phyloP scores from a whole-genome alignment of 2,797 vertebrate genomes.

The Poeciliopsis paucimaculata region DNA sequence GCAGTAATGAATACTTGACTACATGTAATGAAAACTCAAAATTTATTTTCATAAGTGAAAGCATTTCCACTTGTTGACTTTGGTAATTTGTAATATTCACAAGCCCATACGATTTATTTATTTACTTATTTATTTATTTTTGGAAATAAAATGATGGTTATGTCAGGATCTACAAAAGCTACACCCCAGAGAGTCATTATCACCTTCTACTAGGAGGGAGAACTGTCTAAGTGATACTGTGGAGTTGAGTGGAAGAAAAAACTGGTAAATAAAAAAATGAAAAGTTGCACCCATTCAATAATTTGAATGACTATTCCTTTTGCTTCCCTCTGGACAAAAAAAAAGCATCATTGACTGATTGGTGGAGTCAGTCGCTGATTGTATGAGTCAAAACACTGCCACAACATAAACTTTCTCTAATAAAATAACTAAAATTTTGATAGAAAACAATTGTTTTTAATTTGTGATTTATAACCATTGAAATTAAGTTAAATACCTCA shows the following conservation, averaged over 20 bases:
- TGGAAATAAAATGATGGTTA: not conserved
- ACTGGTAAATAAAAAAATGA: not conserved
- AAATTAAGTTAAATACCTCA: not conserved
- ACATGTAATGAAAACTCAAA: not conserved
- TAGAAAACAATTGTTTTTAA: not conserved
- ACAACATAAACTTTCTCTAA: not conserved
- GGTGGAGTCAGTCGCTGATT: not conserved
- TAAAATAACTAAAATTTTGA: not conserved
- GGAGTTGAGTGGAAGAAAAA: not conserved
- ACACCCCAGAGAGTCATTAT: not conserved
- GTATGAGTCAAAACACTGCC: not conserved
- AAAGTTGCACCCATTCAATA: not conserved
- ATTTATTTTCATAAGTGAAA: not conserved
- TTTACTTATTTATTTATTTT: no score
- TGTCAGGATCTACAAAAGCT: not conserved
- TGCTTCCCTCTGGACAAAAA: not conserved
- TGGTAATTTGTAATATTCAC: not conserved
- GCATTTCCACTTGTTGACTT: not conserved
- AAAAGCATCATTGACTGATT: not conserved
- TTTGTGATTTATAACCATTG: not conserved
- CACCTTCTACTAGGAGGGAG: not conserved
- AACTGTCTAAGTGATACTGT: not conserved
- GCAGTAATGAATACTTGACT: not conserved
- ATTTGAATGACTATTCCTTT: not conserved
- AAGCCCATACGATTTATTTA: not conserved